Percentiles rank a stretch among this genome's conserved stretches.
These are phyloP conservation scores for Cuculus canorus DNA, from an alignment of 2,797 vertebrate genomes.

Conservation along the genomic window DNA sequence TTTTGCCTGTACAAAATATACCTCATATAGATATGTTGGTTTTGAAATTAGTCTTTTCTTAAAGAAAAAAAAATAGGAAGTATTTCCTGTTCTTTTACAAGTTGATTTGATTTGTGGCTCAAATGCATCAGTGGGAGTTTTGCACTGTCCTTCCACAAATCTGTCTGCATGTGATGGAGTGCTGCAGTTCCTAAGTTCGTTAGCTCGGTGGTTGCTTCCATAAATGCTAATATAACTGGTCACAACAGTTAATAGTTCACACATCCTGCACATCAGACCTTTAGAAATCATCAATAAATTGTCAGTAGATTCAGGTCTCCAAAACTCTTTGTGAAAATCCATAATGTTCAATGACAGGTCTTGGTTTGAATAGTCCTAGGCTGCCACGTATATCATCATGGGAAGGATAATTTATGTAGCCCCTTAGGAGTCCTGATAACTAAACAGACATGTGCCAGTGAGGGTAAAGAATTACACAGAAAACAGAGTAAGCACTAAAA, in stretches of 20 bases:
- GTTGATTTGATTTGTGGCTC: background rate
- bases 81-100: background rate
- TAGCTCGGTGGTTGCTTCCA: background rate
- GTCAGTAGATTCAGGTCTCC: background rate
- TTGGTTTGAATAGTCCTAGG: background rate
- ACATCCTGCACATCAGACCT: background rate
- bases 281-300: background rate
- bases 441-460: background rate
- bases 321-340: background rate
- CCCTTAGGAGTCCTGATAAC: background rate
- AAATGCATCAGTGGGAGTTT: background rate
- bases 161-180: background rate
- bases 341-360: background rate
- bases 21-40: background rate
- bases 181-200: background rate
- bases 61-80: background rate
- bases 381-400: fast-evolving
- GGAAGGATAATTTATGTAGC: background rate
- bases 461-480: background rate
- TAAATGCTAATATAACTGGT: background rate
- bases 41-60: background rate
- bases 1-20: background rate
- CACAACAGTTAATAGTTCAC: background rate
- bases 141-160: conserved; percentile 4
- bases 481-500: background rate